phyloP scores from a whole-genome alignment of 2,797 vertebrate species.

The Pipistrellus pipistrellus region DNA sequence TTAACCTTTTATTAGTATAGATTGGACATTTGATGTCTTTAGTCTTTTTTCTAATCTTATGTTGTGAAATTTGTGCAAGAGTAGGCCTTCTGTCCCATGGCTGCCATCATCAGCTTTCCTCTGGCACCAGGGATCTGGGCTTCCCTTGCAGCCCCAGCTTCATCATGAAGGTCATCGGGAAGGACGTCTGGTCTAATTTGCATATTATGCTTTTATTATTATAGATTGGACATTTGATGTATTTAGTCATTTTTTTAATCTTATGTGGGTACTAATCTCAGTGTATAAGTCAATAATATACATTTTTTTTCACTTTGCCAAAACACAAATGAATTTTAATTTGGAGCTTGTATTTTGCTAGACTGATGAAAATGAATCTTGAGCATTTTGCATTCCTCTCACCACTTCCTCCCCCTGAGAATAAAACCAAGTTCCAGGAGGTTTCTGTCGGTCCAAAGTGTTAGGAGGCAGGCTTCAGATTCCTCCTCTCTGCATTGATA shows the following conservation, averaged over 20 bases:
- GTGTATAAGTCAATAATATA: neutral
- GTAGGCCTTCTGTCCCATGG: too few relatives aligned
- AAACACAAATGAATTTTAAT: neutral
- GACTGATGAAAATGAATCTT: neutral
- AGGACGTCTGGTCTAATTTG: too few relatives aligned
- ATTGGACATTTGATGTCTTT: too few relatives aligned
- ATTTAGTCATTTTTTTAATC: neutral
- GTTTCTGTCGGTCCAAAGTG: neutral
- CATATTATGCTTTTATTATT: too few relatives aligned
- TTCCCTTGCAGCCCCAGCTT: too few relatives aligned
- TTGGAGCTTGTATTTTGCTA: constrained; percentile 5
- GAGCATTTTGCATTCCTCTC: neutral
- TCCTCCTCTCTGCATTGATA: neutral
- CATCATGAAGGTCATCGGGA: too few relatives aligned
- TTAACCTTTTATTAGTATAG: too few relatives aligned
- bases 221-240: neutral
- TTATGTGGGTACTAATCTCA: neutral
- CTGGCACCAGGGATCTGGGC: too few relatives aligned
- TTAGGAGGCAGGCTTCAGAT: rapidly evolving
- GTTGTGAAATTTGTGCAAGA: too few relatives aligned
- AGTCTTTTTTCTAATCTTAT: too few relatives aligned
- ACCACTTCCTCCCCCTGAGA: neutral
- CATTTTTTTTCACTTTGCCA: constrained; percentile 23
- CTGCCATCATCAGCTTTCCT: too few relatives aligned
- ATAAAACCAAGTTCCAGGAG: neutral